A percentile compares a stretch with the other conserved stretches of the same genome.
phyloP scores from a whole-genome alignment of 2,113 vertebrate species.

The cat (Felis catus) region F.catus_Fca126_mat1.0 CM031427.1:15541501-15542000 shows the following conservation, averaged over 20 bases:
- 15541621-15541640: not conserved
- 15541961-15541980: too few species aligned
- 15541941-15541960: not conserved
- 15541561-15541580: not conserved
- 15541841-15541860: not conserved
- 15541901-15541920: not conserved
- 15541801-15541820: not conserved
- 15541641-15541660: not conserved
- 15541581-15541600: not conserved
- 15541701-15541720: not conserved
- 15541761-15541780: not conserved
- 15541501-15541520: not conserved
- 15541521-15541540: not conserved
- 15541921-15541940: not conserved
- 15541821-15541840: not conserved
- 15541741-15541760: not conserved
- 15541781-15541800: not conserved
- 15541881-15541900: not conserved
- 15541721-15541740: not conserved
- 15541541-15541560: not conserved
- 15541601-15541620: not conserved
- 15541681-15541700: slow-evolving; percentile 50
- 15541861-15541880: not conserved
- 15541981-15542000: too few species aligned
- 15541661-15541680: not conserved